These are phyloP conservation scores for Drosophila burlai DNA, from an alignment of 1,140 invertebrate genomes.

Conservation along the genomic window DNA sequence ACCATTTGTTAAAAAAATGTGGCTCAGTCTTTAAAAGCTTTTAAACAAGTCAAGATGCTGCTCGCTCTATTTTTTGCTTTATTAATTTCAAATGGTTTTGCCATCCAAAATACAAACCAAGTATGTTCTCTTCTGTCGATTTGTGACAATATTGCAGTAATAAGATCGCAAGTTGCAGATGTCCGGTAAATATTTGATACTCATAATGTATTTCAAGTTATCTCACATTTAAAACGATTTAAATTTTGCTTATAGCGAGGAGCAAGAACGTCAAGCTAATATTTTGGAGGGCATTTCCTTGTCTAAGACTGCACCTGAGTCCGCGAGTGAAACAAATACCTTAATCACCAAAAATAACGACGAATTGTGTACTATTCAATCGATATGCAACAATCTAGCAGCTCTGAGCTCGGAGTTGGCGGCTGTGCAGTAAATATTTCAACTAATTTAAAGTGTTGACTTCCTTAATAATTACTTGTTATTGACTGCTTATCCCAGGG, in stretches of 20 bases:
- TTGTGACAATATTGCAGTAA: not conserved
- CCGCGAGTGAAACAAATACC: not conserved
- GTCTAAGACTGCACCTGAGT: not conserved
- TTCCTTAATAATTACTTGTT: no score
- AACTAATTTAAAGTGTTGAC: not conserved
- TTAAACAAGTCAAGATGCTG: not conserved
- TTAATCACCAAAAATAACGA: not conserved
- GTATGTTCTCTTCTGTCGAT: not conserved
- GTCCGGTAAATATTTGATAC: not conserved
- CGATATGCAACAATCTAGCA: no score
- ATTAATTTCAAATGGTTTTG: constrained; percentile 1
- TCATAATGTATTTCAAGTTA: not conserved
- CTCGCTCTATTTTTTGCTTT: not conserved
- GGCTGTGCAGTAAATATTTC: constrained; percentile 1
- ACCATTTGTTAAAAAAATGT: not conserved
- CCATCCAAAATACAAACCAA: not conserved
- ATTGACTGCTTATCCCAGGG: not conserved
- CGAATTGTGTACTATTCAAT: no score
- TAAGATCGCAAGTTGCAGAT: constrained; percentile 1
- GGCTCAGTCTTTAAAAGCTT: not conserved
- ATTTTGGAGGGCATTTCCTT: not conserved
- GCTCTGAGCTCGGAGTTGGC: not conserved
- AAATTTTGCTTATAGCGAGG: not conserved
- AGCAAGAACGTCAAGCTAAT: not conserved
- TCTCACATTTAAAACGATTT: not conserved